phyloP scores from a whole-genome alignment of 2,113 vertebrate genomes.

The Etheostoma cragini region DNA sequence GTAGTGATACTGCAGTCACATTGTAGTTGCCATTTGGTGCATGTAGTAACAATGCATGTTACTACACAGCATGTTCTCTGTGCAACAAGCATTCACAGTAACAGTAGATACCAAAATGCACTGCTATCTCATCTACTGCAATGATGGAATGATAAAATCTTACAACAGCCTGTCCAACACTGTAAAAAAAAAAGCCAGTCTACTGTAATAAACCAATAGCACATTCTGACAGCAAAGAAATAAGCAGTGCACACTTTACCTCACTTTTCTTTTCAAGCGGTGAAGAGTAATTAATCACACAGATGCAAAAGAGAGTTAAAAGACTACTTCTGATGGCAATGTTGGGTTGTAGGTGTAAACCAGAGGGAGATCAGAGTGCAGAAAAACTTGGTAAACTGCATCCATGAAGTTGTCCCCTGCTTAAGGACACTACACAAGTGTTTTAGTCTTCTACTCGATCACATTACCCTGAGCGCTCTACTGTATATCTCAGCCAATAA shows the following conservation, averaged over 20 bases:
- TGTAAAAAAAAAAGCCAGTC: neutral
- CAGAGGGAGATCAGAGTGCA: neutral
- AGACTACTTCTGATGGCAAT: neutral
- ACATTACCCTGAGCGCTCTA: neutral
- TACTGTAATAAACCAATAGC: too few relatives aligned
- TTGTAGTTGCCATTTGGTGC: neutral
- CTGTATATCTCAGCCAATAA: neutral
- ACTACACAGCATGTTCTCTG: neutral
- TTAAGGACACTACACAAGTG: neutral
- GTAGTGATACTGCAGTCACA: neutral
- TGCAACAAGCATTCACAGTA: neutral
- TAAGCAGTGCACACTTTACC: neutral
- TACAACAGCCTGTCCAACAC: neutral
- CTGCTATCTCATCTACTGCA: neutral
- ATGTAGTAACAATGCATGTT: neutral
- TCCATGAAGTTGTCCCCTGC: neutral
- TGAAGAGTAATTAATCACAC: neutral
- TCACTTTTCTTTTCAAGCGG: neutral
- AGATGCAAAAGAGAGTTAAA: neutral
- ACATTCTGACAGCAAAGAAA: too few relatives aligned
- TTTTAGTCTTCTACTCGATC: neutral
- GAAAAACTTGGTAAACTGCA: neutral
- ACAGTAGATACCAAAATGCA: neutral
- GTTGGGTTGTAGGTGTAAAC: neutral
- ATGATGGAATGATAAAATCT: neutral